phyloP scores from a whole-genome alignment of 2,888 invertebrate species.

The Uropetala carovei region DNA sequence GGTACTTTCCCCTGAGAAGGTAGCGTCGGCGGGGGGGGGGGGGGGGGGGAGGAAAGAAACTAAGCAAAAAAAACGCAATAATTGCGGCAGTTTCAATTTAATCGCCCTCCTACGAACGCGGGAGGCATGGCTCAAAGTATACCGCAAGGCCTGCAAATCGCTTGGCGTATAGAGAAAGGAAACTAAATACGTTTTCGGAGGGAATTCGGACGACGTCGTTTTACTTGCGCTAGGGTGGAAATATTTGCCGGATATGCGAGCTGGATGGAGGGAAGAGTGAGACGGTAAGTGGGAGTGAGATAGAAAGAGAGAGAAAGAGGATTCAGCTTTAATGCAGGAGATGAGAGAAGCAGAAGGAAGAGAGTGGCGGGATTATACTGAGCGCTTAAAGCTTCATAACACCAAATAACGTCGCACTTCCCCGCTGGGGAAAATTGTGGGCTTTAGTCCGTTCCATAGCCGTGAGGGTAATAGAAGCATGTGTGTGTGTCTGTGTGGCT shows the following conservation, averaged over 20 bases:
- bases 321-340: too few species aligned
- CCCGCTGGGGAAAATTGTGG: not conserved
- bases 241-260: not conserved
- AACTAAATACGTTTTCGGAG: not conserved
- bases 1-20: too few species aligned
- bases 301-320: not conserved
- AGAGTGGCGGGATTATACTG: not conserved
- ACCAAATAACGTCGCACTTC: not conserved
- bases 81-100: not conserved
- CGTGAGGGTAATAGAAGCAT: not conserved
- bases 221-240: not conserved
- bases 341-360: not conserved
- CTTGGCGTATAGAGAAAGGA: not conserved
- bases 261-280: not conserved
- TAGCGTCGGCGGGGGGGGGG: too few species aligned
- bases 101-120: not conserved
- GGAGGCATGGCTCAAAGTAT: too few species aligned
- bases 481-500: not conserved
- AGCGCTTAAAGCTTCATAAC: slow-evolving; percentile 2
- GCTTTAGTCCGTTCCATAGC: not conserved
- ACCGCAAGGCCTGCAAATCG: not conserved
- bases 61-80: too few species aligned
- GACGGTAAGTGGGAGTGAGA: not conserved
- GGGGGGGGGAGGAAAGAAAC: too few species aligned
- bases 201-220: not conserved